Evolutionary conservation across 2,888 invertebrate species (phyloP), one percentile per base, ranked within the genome.

Genomic region (Scelioninae gen. 2): DNA sequence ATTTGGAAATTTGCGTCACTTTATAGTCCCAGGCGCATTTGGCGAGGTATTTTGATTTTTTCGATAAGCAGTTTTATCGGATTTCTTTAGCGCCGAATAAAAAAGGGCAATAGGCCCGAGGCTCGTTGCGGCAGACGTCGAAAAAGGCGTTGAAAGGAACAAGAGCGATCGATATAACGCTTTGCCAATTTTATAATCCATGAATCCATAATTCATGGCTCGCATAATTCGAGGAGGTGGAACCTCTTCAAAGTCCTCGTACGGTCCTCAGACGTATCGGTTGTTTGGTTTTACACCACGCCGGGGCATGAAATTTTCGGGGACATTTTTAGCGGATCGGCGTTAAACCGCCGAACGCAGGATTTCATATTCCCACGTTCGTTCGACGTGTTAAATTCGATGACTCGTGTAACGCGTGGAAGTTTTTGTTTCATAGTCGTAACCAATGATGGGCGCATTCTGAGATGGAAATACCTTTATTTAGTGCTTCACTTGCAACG

Each of bases 131-230:
- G 48, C 53, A 53, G 69, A 65, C 65, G 65, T 16, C 52, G 41
- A 46, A 65, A 64, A 58, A 72, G 75, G 71, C 67, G 64, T 64
- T 60, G 68, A 75, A 68, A 64, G 58, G 57, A 67, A 63, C 58
- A 52, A 73, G 75, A 45, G 65, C 76, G 81, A 81, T 82, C 82
- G 77, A 83, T 82, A 75, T 67, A 81, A 79, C 73, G 78, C 79
- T 76, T 78, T 73, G 78, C 77, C 79, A 82, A 82, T 83, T 82
- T 83, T 79, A 82, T 81, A 82, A 82, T 83, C 82, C 81, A 81
- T 81, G 81, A 82, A 82, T 82, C 79, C 81, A 82, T 83, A 82
- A 82, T 83, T 83, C 80, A 79, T 80, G 78, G 75, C 58, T 65
- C 75, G 74, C 74, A 74, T 75, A 76, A 74, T 64, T 61, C 61